Percentiles rank a stretch among this genome's conserved stretches.
Conservation (phyloP, 2,888 invertebrate species). For the Chymomyza amoena region DNA sequence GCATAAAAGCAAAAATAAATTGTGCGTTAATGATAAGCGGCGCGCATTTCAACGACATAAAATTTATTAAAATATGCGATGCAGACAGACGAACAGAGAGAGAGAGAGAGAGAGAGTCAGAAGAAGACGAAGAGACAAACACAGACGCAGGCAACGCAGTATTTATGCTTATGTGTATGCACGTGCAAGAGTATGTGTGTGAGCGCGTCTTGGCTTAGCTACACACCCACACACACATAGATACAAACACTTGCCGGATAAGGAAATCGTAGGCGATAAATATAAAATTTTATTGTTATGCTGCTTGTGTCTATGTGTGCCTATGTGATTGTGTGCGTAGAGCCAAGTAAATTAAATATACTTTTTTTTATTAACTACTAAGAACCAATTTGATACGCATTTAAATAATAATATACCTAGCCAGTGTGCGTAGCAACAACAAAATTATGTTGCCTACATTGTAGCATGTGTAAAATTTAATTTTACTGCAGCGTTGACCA, state of each 20-base stretch:
- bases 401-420: constrained; percentile 63
- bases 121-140: neutral
- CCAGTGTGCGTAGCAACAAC: constrained; percentile 17
- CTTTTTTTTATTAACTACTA: constrained; percentile 73
- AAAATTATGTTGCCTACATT: constrained; percentile 29
- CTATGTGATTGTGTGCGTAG: constrained; percentile 17
- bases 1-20: constrained; percentile 73
- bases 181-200: constrained; percentile 1
- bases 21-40: constrained; percentile 75
- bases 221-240: constrained; percentile 32
- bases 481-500: constrained; percentile 49
- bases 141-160: constrained; percentile 41
- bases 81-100: constrained; percentile 29
- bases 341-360: constrained; percentile 71
- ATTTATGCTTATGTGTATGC: constrained; percentile 55
- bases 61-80: constrained; percentile 72
- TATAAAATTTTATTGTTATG: constrained; percentile 74
- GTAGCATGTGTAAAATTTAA: constrained; percentile 59
- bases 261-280: constrained; percentile 73
- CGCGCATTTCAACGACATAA: constrained; percentile 67
- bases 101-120: neutral
- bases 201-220: constrained; percentile 33
- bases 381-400: constrained; percentile 73
- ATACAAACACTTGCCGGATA: constrained; percentile 39
- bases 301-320: constrained; percentile 26